Conservation (phyloP, 2,888 invertebrate genomes). For the Boloria selene region DNA sequence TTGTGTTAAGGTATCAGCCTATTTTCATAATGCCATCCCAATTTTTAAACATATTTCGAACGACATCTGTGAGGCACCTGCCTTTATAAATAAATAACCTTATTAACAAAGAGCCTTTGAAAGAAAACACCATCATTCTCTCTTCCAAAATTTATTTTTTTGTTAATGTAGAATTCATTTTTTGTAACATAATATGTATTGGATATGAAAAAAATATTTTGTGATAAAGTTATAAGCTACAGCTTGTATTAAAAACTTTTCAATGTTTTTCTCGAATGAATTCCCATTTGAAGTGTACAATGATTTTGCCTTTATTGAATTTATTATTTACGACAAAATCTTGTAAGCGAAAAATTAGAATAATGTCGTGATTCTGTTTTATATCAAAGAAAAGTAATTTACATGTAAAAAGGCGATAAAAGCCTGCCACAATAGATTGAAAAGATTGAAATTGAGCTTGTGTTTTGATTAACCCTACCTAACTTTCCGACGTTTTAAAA, state of each 20-base stretch:
- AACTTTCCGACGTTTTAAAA: constrained; percentile 5
- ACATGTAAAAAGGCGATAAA: constrained; percentile 61
- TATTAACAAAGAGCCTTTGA: constrained; percentile 19
- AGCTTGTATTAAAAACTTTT: constrained; percentile 2
- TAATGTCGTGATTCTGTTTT: constrained; percentile 16
- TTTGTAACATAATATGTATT: too few species aligned
- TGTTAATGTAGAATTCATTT: too few species aligned
- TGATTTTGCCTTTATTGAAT: constrained; percentile 11
- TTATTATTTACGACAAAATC: not conserved
- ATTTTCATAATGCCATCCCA: too few species aligned
- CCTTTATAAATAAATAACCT: constrained; percentile 13
- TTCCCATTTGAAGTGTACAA: constrained; percentile 6
- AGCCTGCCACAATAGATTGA: constrained; percentile 50
- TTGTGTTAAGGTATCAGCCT: too few species aligned
- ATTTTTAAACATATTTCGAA: too few species aligned
- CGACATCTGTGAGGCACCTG: not conserved
- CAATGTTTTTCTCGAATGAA: constrained; percentile 3
- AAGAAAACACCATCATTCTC: constrained; percentile 1
- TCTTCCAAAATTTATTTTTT: not conserved
- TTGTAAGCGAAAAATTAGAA: constrained; percentile 1
- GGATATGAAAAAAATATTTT: too few species aligned
- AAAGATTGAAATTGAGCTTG: constrained; percentile 44
- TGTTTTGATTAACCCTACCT: constrained; percentile 38
- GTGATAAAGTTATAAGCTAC: not conserved
- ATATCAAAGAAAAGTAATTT: constrained; percentile 52